Evolutionary conservation across 2,797 vertebrate species (phyloP).

Genomic region (Microctenopoma steveboyesi): DNA sequence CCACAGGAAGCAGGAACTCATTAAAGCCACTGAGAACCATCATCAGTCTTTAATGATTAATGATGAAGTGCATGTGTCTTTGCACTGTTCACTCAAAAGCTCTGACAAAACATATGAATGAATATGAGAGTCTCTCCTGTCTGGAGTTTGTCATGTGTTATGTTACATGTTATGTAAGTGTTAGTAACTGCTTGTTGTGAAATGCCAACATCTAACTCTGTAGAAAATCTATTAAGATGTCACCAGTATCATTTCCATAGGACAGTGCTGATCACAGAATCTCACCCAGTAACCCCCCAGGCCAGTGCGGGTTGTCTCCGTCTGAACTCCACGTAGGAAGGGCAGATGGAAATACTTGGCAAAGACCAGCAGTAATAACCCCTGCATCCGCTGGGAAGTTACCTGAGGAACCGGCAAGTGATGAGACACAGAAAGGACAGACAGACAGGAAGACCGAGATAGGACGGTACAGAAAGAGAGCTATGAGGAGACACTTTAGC

Average conservation of each 20-base stretch:
- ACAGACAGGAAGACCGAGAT: neutral
- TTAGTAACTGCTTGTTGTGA: constrained; percentile 2
- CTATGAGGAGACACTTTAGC: constrained; percentile 32
- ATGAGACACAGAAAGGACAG: constrained; percentile 3
- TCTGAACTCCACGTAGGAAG: constrained; percentile 94
- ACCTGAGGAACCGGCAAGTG: constrained; percentile 80
- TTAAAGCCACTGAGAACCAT: constrained; percentile 22
- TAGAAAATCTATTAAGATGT: neutral
- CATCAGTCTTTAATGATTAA: constrained; percentile 68
- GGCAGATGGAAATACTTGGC: constrained; percentile 96
- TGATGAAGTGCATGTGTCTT: constrained; percentile 39
- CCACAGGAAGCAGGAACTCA: constrained; percentile 47
- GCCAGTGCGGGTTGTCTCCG: constrained; percentile 94
- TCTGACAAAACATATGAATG: constrained; percentile 28
- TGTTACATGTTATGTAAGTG: constrained; percentile 3
- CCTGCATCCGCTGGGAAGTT: constrained; percentile 96
- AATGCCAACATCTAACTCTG: constrained; percentile 4
- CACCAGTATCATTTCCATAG: constrained; percentile 9
- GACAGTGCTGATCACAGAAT: constrained; percentile 32
- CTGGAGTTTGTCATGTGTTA: neutral
- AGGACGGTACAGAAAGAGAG: neutral
- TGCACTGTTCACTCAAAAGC: constrained; percentile 19
- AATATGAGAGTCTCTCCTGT: neutral
- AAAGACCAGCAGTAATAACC: constrained; percentile 92
- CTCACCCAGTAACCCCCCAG: constrained; percentile 98